phyloP scores from a whole-genome alignment of 2,113 vertebrate species.

The cat (Felis catus) region F.catus_Fca126_mat1.0 CM031416.1:64057001-64057500 shows the following conservation, averaged over 20 bases:
- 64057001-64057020: background rate
- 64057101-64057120: background rate
- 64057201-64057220: background rate
- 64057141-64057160: no score
- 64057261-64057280: background rate
- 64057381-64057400: background rate
- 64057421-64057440: background rate
- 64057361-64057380: background rate
- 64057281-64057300: background rate
- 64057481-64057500: background rate
- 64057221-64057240: background rate
- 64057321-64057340: background rate
- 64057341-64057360: background rate
- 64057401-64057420: background rate
- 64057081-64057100: background rate
- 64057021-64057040: background rate
- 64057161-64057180: background rate
- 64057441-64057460: background rate
- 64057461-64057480: background rate
- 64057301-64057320: background rate
- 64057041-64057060: background rate
- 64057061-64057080: background rate
- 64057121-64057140: background rate
- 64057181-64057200: background rate
- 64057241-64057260: background rate